Evolutionary conservation across 1,140 invertebrate species (phyloP).

Genomic region (Metopolophium dirhodum): DNA sequence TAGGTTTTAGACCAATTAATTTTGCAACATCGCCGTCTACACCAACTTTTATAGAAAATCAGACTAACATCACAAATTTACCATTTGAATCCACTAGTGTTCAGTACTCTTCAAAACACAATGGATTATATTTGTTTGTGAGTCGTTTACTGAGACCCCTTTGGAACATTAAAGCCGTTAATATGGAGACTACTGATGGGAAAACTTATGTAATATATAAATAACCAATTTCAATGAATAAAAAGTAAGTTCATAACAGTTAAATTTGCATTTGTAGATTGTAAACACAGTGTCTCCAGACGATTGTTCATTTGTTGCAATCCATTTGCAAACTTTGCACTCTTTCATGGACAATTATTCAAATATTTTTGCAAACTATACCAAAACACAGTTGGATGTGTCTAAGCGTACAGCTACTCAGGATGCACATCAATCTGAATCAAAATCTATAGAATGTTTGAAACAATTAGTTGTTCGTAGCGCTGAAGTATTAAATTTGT

Average conservation of each 20-base stretch:
- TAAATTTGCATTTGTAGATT: slow-evolving; percentile 64
- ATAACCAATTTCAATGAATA: slow-evolving; percentile 59
- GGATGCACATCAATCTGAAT: slow-evolving; percentile 36
- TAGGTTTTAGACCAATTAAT: slow-evolving; percentile 50
- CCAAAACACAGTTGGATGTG: background rate
- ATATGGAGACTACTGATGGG: slow-evolving; percentile 38
- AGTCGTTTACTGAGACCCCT: slow-evolving; percentile 83
- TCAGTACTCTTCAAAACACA: slow-evolving; percentile 84
- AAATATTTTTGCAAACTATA: slow-evolving; percentile 33
- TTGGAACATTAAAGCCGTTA: slow-evolving; percentile 70
- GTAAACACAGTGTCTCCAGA: slow-evolving; percentile 52
- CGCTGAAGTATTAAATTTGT: slow-evolving; percentile 90
- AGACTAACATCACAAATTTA: slow-evolving; percentile 48
- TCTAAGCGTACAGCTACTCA: slow-evolving; percentile 12
- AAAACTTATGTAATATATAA: slow-evolving; percentile 61
- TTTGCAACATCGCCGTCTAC: slow-evolving; percentile 56
- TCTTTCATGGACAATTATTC: slow-evolving; percentile 56
- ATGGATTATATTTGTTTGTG: slow-evolving; percentile 90
- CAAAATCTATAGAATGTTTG: slow-evolving; percentile 77
- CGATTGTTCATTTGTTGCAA: slow-evolving; percentile 54
- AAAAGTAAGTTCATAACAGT: background rate
- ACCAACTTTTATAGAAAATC: slow-evolving; percentile 21
- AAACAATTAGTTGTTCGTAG: slow-evolving; percentile 79
- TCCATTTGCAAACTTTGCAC: slow-evolving; percentile 51
- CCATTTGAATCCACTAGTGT: slow-evolving; percentile 52